Base-by-base conservation (phyloP, 2,888 invertebrate species). In the Eucera pruinosa region DNA sequence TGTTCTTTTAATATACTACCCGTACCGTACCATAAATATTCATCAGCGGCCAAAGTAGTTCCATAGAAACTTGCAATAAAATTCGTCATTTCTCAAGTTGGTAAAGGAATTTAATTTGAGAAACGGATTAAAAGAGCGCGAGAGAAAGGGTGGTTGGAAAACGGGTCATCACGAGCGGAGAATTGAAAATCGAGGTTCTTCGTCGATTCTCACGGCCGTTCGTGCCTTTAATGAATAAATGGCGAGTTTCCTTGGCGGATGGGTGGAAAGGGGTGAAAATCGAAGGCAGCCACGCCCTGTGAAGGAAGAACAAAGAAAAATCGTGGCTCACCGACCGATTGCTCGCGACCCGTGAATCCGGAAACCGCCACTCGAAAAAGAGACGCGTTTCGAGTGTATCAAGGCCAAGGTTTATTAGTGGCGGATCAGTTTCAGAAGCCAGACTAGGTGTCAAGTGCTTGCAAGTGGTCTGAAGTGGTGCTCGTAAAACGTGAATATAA, bases 281-380 rank as follows among this genome's bases (percentile, higher is more conserved):
- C 81, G 81, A 81, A 82, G 74, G 54, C 71, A 55, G 78, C 81
- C 81, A 82, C 81, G 81, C 81, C 81, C 81, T 50, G 30, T 11
- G 57, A 58, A 47, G 48, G 25, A 57, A 48, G 73, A 80, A 78
- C 71, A 78, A 77, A 77, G 72, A 80, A 72, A 75, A 78, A 78
- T 79, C 79, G 58, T 41, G 57, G 67, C n/a, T 33, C n/a, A 13
- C 48, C 64, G 58, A 47, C 67, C 67, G 79, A 54, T 45, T 30
- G 62, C 50, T 39, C 72, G 64, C 27, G 78, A 47, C n/a, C 45
- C 43, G 20, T 30, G 41, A 48, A 69, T 60, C 58, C 55, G 73
- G 66, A 68, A 66, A 45, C 27, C 55, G 15, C 18, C 39, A 50
- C 55, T 30, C 13, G 48, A 39, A 33, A 52, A 52, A 9, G 57